Evolutionary conservation across 2,888 invertebrate species (phyloP), one percentile per base, ranked within the genome.

Genomic region (Fragum whitleyi): DNA sequence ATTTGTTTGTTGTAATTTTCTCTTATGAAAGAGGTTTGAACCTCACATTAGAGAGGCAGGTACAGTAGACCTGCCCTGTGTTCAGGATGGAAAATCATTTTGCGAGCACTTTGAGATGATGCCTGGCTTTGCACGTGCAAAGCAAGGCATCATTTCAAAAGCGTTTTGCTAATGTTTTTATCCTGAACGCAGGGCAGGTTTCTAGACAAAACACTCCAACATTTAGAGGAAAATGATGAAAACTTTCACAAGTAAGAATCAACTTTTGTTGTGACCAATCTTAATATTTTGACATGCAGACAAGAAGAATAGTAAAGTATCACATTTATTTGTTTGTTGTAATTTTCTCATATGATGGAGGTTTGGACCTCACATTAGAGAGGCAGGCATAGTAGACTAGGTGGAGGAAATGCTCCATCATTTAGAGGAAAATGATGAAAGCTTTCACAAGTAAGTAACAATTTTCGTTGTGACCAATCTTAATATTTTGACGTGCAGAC

Each of bases 171-270:
- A n/a, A n/a, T n/a, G n/a, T n/a, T n/a, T n/a, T n/a, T n/a, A n/a
- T n/a, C n/a, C n/a, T n/a, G n/a, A n/a, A n/a, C n/a, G n/a, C n/a
- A n/a, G n/a, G n/a, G n/a, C n/a, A n/a, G n/a, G n/a, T n/a, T n/a
- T 76, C 92, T 90, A 28, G 93, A 94, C 75, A 92, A 94, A 59
- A 87, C 89, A 5, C 83, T 94, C 2, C 83, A 90, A 29, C 92
- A 93, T 78, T 83, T 94, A 82, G 94, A 94, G 80, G 93, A 93
- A 85, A 92, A 90, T 83, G 93, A 94, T 87, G 92, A 92, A 81
- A 90, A 93, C 77, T 94, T 94, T 85, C 93, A 94, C 87, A 93
- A 90, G 93, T 93, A 77, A 36, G 62, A 39, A 39, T n/a, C n/a
- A n/a, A n/a, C n/a, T n/a, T n/a, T n/a, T n/a, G n/a, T n/a, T n/a